Percentiles rank a stretch among this genome's conserved stretches.
phyloP scores from a whole-genome alignment of 2,797 vertebrate species.

The Hafferia zeledoni region DNA sequence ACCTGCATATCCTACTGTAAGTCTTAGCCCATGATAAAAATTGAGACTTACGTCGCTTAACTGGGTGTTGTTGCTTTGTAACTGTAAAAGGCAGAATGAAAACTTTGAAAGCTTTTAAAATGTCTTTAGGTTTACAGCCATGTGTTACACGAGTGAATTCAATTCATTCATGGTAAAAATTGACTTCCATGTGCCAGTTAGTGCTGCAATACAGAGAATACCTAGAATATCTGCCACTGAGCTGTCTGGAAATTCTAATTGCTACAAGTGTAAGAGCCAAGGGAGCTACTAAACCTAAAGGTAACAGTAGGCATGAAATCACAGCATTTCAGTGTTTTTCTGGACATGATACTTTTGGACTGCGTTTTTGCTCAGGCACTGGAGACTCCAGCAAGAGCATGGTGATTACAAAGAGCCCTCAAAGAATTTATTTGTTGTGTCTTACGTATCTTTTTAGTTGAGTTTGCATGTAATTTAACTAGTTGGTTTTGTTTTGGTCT shows the following conservation, averaged over 20 bases:
- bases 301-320: conserved; percentile 50
- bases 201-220: background rate
- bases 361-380: background rate
- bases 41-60: background rate
- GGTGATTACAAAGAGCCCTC: background rate
- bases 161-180: background rate
- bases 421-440: background rate
- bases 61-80: conserved; percentile 6
- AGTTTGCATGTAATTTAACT: background rate
- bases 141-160: background rate
- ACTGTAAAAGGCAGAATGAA: background rate
- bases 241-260: conserved; percentile 57
- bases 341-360: conserved; percentile 38
- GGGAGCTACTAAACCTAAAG: conserved; percentile 39
- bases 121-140: background rate
- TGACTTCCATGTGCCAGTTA: conserved; percentile 13
- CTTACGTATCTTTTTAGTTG: background rate
- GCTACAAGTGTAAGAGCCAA: conserved; percentile 1
- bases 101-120: background rate
- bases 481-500: background rate
- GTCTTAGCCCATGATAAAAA: background rate
- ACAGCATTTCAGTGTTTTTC: conserved; percentile 19
- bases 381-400: background rate
- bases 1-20: background rate
- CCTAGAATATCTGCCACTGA: conserved; percentile 7